These are phyloP conservation scores for Lacanobia oleracea DNA, from an alignment of 2,888 invertebrate species.

Conservation along the genomic window DNA sequence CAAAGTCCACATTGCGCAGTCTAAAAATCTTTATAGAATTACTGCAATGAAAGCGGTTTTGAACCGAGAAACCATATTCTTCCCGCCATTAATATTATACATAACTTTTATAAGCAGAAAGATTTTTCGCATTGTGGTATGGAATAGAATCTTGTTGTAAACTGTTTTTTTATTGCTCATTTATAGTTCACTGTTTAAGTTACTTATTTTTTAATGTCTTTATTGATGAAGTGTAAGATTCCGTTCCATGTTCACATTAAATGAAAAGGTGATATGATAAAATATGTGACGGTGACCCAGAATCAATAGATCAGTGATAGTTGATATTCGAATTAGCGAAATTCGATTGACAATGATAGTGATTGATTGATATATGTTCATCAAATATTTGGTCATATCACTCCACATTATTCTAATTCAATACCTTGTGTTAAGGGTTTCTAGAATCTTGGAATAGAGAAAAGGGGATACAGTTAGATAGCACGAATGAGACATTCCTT, in stretches of 20 bases:
- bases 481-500: neutral
- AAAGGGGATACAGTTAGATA: constrained; percentile 21
- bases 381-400: constrained; percentile 45
- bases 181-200: constrained; percentile 62
- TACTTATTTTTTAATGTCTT: constrained; percentile 59
- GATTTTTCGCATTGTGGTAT: constrained; percentile 48
- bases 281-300: constrained; percentile 39
- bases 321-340: constrained; percentile 18
- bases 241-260: constrained; percentile 69
- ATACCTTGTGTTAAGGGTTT: constrained; percentile 55
- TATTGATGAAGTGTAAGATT: constrained; percentile 65
- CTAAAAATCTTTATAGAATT: constrained; percentile 22
- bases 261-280: constrained; percentile 32
- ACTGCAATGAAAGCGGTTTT: constrained; percentile 14
- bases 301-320: constrained; percentile 22
- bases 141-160: constrained; percentile 67
- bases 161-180: constrained; percentile 64
- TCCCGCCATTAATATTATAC: constrained; percentile 44
- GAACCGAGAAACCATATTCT: constrained; percentile 46
- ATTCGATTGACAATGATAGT: constrained; percentile 26
- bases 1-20: neutral
- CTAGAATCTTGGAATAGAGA: constrained; percentile 44
- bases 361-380: constrained; percentile 23
- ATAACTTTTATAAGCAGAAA: constrained; percentile 53
- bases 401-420: constrained; percentile 38